Evolutionary conservation across 1,140 invertebrate species (phyloP).

Genomic region (Paraescarpia echinospica): DNA sequence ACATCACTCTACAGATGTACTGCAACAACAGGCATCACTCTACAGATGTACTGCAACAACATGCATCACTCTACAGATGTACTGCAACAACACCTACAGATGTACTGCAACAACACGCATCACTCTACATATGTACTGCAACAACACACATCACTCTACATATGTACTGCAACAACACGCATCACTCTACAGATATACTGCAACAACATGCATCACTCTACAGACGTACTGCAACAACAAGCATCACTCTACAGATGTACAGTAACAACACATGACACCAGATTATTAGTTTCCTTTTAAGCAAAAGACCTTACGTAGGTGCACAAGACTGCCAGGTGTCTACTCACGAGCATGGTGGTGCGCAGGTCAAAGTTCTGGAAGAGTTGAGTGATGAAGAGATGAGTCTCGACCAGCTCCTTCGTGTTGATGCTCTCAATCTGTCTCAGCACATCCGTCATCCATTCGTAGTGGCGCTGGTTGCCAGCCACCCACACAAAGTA

Average conservation of each 20-base stretch:
- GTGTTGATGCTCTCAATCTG: constrained; percentile 96
- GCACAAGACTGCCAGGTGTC: too few species aligned
- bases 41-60: not conserved
- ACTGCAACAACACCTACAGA: not conserved
- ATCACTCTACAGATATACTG: not conserved
- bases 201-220: not conserved
- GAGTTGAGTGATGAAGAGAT: constrained; percentile 99
- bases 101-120: too few species aligned
- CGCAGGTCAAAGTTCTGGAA: constrained; percentile 99
- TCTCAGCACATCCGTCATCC: constrained; percentile 98
- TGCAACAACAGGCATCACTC: not conserved
- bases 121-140: too few species aligned
- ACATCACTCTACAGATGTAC: not conserved
- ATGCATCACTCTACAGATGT: not conserved
- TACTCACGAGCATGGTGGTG: constrained; percentile 94
- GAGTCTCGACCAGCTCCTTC: constrained; percentile 94
- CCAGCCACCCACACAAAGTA: constrained; percentile 99
- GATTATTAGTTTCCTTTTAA: not conserved
- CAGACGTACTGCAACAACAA: not conserved
- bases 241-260: not conserved
- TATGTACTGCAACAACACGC: constrained; percentile 84
- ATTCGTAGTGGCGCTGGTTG: constrained; percentile 98
- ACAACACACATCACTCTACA: constrained; percentile 60
- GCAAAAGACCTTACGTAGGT: not conserved
- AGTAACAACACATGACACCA: not conserved